Conservation (phyloP, 2,113 vertebrate genomes). For the Sturnira hondurensis region DNA sequence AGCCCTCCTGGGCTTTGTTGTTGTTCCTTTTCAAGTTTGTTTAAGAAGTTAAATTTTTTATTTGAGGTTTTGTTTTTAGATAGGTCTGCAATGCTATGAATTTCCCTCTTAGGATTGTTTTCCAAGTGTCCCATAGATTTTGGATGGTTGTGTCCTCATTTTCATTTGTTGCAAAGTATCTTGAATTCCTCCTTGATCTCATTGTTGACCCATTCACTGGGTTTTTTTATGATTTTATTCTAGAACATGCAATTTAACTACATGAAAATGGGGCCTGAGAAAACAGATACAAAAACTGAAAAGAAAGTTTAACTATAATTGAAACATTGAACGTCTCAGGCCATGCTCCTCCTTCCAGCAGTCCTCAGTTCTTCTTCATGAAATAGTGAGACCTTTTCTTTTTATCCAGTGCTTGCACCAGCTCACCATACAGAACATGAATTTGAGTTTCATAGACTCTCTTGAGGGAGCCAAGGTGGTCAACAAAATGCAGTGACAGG, state of each 20-base stretch:
- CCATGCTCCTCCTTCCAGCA: background rate
- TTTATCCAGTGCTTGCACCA: slow-evolving; percentile 86
- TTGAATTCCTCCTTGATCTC: too few species aligned
- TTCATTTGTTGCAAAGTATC: too few species aligned
- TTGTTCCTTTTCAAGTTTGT: too few species aligned
- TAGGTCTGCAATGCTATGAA: too few species aligned
- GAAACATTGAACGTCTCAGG: background rate
- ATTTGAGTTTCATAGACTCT: slow-evolving; percentile 91
- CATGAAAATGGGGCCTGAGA: background rate
- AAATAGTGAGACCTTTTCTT: slow-evolving; percentile 77
- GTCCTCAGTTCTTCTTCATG: slow-evolving; percentile 74
- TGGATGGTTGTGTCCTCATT: too few species aligned
- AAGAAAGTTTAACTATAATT: background rate
- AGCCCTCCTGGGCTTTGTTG: too few species aligned
- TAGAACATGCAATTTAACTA: background rate
- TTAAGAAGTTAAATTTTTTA: too few species aligned
- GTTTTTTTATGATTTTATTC: slow-evolving; percentile 53
- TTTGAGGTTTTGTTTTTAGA: too few species aligned
- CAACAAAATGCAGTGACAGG: slow-evolving; percentile 88
- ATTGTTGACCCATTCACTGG: too few species aligned
- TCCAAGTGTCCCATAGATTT: too few species aligned
- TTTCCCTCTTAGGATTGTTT: too few species aligned
- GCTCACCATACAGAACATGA: slow-evolving; percentile 84
- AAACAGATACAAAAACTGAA: background rate
- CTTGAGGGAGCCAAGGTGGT: slow-evolving; percentile 86